Evolutionary conservation across 2,113 vertebrate genomes (phyloP).

Genomic region (Sphaerodactylus townsendi): DNA sequence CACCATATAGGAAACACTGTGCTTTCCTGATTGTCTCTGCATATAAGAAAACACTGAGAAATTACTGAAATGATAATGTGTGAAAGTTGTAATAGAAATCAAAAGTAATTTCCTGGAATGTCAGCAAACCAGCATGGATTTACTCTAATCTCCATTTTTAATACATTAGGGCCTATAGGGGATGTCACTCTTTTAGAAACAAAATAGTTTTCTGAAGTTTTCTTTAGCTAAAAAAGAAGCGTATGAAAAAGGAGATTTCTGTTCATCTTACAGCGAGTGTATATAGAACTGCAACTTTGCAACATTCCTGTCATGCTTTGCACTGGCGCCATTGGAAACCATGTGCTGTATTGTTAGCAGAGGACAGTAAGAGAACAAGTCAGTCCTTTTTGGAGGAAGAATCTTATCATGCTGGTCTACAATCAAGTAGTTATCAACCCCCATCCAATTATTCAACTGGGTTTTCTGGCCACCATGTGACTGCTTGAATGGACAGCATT

Average conservation of each 20-base stretch:
- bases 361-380: background rate
- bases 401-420: accelerated
- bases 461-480: accelerated
- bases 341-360: background rate
- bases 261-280: background rate
- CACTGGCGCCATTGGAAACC: background rate
- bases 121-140: too few species aligned
- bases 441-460: background rate
- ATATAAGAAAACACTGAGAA: background rate
- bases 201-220: background rate
- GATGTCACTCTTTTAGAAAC: background rate
- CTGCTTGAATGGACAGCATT: background rate
- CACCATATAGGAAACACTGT: background rate
- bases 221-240: background rate
- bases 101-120: background rate
- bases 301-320: background rate
- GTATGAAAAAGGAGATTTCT: background rate
- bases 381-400: background rate
- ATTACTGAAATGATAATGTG: background rate
- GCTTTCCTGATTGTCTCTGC: background rate
- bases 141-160: too few species aligned
- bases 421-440: background rate
- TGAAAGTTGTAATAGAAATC: background rate
- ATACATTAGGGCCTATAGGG: too few species aligned
- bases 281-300: background rate